phyloP scores from a whole-genome alignment of 2,113 vertebrate genomes.

The Thomomys bottae region DNA sequence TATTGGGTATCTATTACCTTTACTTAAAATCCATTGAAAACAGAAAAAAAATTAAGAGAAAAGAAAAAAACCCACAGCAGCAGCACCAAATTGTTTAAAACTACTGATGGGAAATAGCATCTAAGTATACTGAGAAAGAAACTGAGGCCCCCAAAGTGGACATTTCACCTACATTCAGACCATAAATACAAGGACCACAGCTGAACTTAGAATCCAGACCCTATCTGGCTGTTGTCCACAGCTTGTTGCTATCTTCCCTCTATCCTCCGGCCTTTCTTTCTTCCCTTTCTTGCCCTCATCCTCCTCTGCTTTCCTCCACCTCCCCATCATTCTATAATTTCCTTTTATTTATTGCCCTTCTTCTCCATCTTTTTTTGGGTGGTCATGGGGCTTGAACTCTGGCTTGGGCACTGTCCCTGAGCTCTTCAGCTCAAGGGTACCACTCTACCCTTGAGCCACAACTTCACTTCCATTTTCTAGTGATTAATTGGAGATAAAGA shows the following conservation, averaged over 20 bases:
- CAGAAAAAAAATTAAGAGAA: neutral
- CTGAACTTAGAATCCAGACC: neutral
- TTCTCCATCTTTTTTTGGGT: neutral
- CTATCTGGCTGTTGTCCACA: neutral
- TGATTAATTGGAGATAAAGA: no score
- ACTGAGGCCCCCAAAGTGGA: neutral
- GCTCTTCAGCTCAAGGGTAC: no score
- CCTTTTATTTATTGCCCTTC: neutral
- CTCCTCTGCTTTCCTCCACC: neutral
- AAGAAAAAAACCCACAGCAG: neutral
- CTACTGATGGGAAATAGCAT: neutral
- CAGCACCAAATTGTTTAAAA: neutral
- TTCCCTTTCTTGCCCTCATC: no score
- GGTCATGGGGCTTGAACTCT: no score
- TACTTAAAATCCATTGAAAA: neutral
- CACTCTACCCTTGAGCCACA: no score
- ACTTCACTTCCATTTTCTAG: no score
- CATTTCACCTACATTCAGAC: neutral
- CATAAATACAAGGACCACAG: neutral
- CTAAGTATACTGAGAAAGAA: neutral
- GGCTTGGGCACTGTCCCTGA: no score
- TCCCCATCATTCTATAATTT: neutral
- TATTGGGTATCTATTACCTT: neutral
- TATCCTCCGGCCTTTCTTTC: no score
- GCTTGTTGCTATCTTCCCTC: accelerated